These are phyloP conservation scores for Tinea pellionella DNA, from an alignment of 2,888 invertebrate species.

Conservation along the genomic window DNA sequence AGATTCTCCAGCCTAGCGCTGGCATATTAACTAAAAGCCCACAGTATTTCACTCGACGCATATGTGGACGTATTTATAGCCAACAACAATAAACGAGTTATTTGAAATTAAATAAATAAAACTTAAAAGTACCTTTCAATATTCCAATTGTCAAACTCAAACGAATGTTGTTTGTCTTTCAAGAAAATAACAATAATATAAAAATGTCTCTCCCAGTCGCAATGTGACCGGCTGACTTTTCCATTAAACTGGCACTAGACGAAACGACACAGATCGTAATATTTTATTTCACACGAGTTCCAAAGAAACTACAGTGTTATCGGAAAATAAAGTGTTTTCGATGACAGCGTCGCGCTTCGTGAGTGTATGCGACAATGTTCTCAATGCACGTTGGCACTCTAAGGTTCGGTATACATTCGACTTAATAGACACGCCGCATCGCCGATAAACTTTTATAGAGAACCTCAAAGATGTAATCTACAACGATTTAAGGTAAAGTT, in stretches of 20 bases:
- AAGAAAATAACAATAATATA: slow-evolving; percentile 6
- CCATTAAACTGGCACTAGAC: neutral
- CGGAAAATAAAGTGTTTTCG: slow-evolving; percentile 14
- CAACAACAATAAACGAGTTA: no score
- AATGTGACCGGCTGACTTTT: neutral
- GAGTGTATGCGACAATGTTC: neutral
- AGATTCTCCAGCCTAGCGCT: no score
- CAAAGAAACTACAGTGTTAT: slow-evolving; percentile 11
- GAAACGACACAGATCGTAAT: slow-evolving; percentile 10
- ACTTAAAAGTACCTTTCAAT: neutral
- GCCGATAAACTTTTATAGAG: neutral
- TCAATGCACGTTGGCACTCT: neutral
- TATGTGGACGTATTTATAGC: no score
- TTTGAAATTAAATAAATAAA: no score
- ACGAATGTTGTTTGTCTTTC: neutral
- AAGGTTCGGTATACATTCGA: neutral
- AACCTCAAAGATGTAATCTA: no score
- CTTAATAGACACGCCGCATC: neutral
- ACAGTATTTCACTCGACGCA: no score
- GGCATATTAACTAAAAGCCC: no score
- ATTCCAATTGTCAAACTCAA: neutral
- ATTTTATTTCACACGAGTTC: slow-evolving; percentile 10
- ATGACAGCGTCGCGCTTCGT: neutral
- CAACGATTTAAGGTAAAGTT: no score
- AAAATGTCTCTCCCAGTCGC: neutral